Evolutionary conservation across 2,888 invertebrate species (phyloP).

Genomic region (Machimus rusticus): DNA sequence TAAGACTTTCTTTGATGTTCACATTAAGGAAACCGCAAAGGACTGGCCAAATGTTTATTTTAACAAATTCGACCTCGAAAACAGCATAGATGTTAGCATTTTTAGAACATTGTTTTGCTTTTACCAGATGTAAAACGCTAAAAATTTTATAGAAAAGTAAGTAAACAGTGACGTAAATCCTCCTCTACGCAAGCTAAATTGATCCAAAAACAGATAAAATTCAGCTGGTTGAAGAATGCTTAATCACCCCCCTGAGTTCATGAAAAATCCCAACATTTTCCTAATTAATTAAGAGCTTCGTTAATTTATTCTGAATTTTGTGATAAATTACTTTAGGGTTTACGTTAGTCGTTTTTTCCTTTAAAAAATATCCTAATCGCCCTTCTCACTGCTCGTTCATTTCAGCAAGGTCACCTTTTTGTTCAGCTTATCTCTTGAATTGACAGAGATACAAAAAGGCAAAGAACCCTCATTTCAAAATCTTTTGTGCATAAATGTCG

Average conservation of each 20-base stretch:
- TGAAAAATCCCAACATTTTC: not conserved
- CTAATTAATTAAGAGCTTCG: not conserved
- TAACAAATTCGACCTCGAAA: not conserved
- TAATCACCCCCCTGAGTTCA: not conserved
- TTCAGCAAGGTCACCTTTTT: not conserved
- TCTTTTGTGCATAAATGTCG: not conserved
- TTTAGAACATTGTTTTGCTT: not conserved
- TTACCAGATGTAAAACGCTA: not conserved
- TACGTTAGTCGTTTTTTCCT: not conserved
- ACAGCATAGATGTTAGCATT: not conserved
- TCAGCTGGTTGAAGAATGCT: not conserved
- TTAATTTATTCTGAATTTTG: not conserved
- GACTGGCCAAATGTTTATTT: not conserved
- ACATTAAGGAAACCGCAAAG: not conserved
- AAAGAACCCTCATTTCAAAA: not conserved
- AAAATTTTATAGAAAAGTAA: not conserved
- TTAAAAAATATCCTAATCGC: not conserved
- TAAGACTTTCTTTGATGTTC: not conserved
- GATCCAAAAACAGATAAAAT: not conserved
- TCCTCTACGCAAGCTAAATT: not conserved
- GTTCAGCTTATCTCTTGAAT: not conserved
- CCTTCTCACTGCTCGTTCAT: not conserved
- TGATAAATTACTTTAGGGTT: slow-evolving; percentile 4
- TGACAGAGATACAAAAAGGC: not conserved
- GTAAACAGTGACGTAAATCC: not conserved